A percentile compares a stretch with the other conserved stretches of the same genome.
Conservation (phyloP, 1,140 invertebrate genomes). For the Caerostris extrusa region DNA sequence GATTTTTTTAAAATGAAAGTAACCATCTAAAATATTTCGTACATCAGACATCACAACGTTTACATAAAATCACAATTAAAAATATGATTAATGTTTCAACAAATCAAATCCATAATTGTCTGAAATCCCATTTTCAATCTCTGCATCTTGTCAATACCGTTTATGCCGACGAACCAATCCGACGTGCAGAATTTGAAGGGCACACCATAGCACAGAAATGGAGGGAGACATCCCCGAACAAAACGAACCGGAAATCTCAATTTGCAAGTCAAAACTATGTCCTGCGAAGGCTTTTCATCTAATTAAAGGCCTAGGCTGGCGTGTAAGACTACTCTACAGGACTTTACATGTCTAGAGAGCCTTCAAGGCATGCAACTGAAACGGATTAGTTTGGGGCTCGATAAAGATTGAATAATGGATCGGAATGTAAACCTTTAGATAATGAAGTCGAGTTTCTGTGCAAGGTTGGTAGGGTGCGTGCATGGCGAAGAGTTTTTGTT, state of each 20-base stretch:
- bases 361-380: not conserved
- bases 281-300: conserved; percentile 41
- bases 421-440: conserved; percentile 30
- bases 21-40: no score
- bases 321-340: not conserved
- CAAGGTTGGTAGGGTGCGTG: not conserved
- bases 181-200: not conserved
- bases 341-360: not conserved
- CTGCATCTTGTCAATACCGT: not conserved
- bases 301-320: not conserved
- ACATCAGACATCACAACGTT: not conserved
- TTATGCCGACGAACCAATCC: not conserved
- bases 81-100: not conserved
- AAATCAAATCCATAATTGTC: not conserved
- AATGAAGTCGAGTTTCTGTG: not conserved
- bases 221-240: not conserved
- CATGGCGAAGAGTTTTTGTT: not conserved
- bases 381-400: conserved; percentile 20
- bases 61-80: not conserved
- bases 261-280: conserved; percentile 31
- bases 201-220: not conserved
- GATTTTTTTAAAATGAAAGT: no score
- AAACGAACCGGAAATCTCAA: conserved; percentile 41
- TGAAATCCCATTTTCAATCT: not conserved
- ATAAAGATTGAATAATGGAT: conserved; percentile 39